Evolutionary conservation across 2,113 vertebrate genomes (phyloP).

Genomic region (Myocastor coypus): DNA sequence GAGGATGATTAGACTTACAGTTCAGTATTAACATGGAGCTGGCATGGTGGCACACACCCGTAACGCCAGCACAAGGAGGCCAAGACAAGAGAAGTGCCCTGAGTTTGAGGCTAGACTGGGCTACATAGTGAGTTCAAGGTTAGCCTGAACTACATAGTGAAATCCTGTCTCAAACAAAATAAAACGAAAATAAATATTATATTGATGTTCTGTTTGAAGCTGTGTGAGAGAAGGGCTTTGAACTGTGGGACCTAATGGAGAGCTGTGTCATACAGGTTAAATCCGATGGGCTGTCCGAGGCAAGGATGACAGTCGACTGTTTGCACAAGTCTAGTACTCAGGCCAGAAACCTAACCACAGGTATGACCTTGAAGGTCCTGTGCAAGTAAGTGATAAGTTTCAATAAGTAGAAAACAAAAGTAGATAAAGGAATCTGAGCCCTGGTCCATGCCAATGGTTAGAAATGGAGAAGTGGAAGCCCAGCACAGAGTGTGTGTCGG

Average conservation of each 20-base stretch:
- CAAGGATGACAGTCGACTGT: not conserved
- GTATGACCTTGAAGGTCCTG: not conserved
- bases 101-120: not conserved
- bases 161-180: not conserved
- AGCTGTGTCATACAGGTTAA: not conserved
- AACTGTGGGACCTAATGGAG: not conserved
- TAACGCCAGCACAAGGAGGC: not conserved
- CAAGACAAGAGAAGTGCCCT: not conserved
- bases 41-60: not conserved
- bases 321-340: not conserved
- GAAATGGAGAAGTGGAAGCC: not conserved
- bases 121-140: not conserved
- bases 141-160: not conserved
- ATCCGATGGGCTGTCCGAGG: not conserved
- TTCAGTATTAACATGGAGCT: not conserved
- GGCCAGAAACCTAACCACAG: not conserved
- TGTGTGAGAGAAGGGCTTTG: not conserved
- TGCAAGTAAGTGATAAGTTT: not conserved
- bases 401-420: conserved; percentile 23
- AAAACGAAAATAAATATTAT: not conserved
- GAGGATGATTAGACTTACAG: not conserved
- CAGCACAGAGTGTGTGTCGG: not conserved
- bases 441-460: not conserved
- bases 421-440: not conserved
- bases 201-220: not conserved